Evolutionary conservation across 2,797 vertebrate genomes (phyloP).

Genomic region (Artibeus jamaicensis): DNA sequence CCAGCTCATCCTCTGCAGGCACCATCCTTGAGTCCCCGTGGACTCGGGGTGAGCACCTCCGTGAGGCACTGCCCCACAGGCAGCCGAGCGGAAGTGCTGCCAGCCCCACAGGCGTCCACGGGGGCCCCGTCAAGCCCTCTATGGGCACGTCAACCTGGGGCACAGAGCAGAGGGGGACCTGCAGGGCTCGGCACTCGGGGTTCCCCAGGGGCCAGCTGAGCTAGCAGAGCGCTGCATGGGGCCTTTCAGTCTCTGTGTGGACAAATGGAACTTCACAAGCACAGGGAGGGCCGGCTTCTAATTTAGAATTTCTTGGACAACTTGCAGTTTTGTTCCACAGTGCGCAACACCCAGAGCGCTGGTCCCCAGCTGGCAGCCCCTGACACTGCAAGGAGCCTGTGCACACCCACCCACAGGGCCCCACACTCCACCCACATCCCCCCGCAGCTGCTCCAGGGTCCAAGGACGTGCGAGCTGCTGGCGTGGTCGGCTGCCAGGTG

Average conservation of each 20-base stretch:
- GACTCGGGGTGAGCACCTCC: neutral
- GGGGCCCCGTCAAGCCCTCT: neutral
- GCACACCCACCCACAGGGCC: fast-evolving
- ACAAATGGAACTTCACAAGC: neutral
- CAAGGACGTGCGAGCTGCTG: fast-evolving
- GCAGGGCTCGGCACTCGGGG: neutral
- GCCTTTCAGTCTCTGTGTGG: neutral
- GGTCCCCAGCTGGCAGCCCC: neutral
- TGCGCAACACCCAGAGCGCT: neutral
- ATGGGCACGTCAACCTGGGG: neutral
- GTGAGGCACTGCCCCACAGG: fast-evolving
- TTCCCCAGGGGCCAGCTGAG: fast-evolving
- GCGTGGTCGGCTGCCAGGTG: fast-evolving
- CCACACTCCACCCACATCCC: neutral
- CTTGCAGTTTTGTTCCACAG: neutral
- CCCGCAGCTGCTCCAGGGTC: neutral
- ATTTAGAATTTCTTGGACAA: neutral
- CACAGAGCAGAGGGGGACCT: neutral
- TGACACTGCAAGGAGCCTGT: neutral
- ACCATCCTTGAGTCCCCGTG: neutral
- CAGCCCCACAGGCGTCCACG: fast-evolving
- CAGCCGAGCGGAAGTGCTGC: neutral
- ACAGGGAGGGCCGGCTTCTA: neutral
- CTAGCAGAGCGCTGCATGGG: neutral
- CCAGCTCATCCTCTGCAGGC: neutral